phyloP scores from a whole-genome alignment of 2,888 invertebrate species.

The Atrina japonica region DNA sequence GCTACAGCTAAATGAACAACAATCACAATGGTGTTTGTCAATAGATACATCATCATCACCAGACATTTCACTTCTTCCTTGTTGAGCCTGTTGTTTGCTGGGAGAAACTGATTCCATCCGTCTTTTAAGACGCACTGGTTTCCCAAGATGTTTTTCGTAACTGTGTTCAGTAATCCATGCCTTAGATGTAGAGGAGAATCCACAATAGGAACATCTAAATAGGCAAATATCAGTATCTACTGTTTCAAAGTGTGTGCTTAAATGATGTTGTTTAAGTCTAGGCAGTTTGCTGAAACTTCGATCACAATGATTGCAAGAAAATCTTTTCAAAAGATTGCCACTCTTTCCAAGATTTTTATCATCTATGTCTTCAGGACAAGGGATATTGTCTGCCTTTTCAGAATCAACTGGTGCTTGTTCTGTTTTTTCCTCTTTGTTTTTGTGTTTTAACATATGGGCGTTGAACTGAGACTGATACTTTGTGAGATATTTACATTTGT shows the following conservation, averaged over 20 bases:
- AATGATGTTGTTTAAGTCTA: constrained; percentile 48
- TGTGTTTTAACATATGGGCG: constrained; percentile 40
- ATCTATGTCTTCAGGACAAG: no score
- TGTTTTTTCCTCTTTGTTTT: background rate
- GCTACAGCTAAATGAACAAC: constrained; percentile 40
- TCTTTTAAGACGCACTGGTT: constrained; percentile 48
- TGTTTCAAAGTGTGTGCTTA: constrained; percentile 40
- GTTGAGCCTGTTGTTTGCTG: constrained; percentile 2
- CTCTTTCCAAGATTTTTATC: constrained; percentile 21
- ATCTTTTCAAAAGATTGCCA: constrained; percentile 28
- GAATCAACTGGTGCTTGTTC: background rate
- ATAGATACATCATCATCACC: constrained; percentile 26
- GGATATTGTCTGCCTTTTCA: no score
- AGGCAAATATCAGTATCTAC: constrained; percentile 39
- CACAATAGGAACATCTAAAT: constrained; percentile 59
- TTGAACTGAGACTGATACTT: constrained; percentile 44
- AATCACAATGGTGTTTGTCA: constrained; percentile 42
- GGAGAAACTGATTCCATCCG: constrained; percentile 48
- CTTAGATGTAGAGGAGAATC: constrained; percentile 58
- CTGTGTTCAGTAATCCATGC: constrained; percentile 50
- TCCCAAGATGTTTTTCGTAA: constrained; percentile 50
- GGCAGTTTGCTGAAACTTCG: constrained; percentile 49
- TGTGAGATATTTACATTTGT: constrained; percentile 48
- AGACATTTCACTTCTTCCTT: constrained; percentile 5
- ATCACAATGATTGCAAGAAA: constrained; percentile 57